Conservation (phyloP, 2,888 invertebrate species). For the Mesorhabditis sp. region DNA sequence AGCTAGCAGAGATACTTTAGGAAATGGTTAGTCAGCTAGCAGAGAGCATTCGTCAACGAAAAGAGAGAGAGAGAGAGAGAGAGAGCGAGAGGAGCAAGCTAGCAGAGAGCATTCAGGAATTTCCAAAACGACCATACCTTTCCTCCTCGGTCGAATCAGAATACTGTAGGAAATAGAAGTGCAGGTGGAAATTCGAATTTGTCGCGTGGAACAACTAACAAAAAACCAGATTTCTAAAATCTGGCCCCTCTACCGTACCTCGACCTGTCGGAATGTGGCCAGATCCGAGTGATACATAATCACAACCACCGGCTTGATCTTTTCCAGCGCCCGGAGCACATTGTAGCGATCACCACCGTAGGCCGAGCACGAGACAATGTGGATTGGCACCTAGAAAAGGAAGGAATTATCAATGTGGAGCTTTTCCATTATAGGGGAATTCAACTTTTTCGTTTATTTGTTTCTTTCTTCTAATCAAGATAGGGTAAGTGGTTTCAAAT, state of each 20-base stretch:
- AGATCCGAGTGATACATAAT: constrained; percentile 86
- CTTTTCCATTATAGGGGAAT: no score
- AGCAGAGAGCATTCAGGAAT: no score
- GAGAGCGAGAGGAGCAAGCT: no score
- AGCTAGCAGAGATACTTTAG: no score
- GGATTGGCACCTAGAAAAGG: neutral
- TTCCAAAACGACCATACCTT: constrained; percentile 60
- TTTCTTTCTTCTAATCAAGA: no score
- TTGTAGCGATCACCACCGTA: constrained; percentile 64
- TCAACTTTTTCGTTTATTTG: no score
- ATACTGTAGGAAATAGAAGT: constrained; percentile 85
- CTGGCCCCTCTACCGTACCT: constrained; percentile 63
- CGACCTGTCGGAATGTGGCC: constrained; percentile 81
- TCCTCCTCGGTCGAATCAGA: constrained; percentile 93
- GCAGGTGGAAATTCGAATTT: constrained; percentile 53
- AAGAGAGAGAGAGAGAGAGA: no score
- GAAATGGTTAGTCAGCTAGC: no score
- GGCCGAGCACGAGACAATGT: constrained; percentile 11
- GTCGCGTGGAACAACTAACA: constrained; percentile 68
- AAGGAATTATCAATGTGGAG: neutral
- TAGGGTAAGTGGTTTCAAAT: no score
- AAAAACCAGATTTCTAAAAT: neutral
- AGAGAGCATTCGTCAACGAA: no score
- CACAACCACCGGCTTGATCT: constrained; percentile 73
- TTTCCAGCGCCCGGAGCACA: constrained; percentile 46